Evolutionary conservation across 2,888 invertebrate species (phyloP).

Genomic region (Tenthredo mesomela): DNA sequence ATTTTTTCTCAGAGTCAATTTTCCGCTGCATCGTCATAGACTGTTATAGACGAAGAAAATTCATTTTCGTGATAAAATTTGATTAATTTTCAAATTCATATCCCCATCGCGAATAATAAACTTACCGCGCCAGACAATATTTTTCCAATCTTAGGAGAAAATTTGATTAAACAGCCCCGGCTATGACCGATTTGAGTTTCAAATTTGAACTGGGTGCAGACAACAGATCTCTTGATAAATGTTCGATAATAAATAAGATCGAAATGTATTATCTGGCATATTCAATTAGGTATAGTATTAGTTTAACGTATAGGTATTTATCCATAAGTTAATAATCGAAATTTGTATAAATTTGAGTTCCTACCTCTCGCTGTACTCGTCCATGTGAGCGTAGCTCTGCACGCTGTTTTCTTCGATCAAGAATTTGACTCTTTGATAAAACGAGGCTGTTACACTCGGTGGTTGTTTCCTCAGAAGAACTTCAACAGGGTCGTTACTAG

Average conservation of each 20-base stretch:
- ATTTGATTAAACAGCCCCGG: neutral
- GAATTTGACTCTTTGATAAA: conserved; percentile 98
- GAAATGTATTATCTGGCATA: conserved; percentile 46
- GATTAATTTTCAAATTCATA: conserved; percentile 62
- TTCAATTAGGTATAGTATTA: conserved; percentile 27
- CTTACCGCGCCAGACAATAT: conserved; percentile 47
- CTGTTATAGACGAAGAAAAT: neutral
- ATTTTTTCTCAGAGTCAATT: neutral
- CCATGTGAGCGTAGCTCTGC: conserved; percentile 98
- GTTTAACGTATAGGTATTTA: neutral
- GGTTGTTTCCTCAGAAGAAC: conserved; percentile 97
- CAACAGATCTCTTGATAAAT: neutral
- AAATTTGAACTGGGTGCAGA: neutral
- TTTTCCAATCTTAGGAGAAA: conserved; percentile 6
- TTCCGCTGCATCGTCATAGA: neutral
- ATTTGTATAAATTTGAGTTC: conserved; percentile 75
- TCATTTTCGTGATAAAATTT: neutral
- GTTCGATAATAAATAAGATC: neutral
- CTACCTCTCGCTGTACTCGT: conserved; percentile 99
- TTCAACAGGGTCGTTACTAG: conserved; percentile 97
- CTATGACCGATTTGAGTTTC: neutral
- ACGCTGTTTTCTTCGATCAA: conserved; percentile 99
- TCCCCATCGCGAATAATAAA: conserved; percentile 48
- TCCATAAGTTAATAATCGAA: neutral
- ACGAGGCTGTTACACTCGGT: conserved; percentile 97